Evolutionary conservation across 2,797 vertebrate species (phyloP), one percentile per base, ranked within the genome.

Genomic region (Halcyon badia): DNA sequence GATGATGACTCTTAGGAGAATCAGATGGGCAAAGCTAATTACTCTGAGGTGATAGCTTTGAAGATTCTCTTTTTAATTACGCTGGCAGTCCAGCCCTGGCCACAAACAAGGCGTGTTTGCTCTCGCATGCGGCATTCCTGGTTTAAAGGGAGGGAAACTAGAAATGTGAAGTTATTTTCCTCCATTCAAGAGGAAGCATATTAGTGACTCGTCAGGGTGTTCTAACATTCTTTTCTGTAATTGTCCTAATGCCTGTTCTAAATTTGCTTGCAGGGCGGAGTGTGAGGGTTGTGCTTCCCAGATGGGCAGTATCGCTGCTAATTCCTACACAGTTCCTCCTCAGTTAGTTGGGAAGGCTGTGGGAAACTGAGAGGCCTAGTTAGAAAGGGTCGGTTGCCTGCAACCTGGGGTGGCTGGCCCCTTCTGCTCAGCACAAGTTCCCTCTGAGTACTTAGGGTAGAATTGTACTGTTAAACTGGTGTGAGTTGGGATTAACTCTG

Each of bases 341-440:
- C 26, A 11, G 1, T 28, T 37, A 13, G 33, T 1, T 39, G 61
- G 65, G 56, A 35, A 56, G 39, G 33, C 73, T 61, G 62, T 28
- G 42, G 56, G 51, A n/a, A 11, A 3, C 14, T 48, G 84, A 26
- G 66, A 46, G 28, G n/a, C 61, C 30, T 26, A 5, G 28, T 14
- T 61, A 51, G 77, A 14, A 49, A 30, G 84, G 44, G 68, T 21
- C 42, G 11, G 31, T 39, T 41, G 25, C 68, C 71, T 77, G 46
- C 17, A 39, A 2, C 18, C 0, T 0, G 1, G 9, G 12, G 31
- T 62, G 51, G 6, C 21, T 58, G 41, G 58, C 20, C 52, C 31
- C 6, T 54, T 13, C 21, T 3, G 0, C 13, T 15, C 18, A 61
- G 51, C 51, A 49, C 58, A 6, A 44, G 17, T 4, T 73, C 18